Percentiles rank a stretch among this genome's conserved stretches.
phyloP scores from a whole-genome alignment of 2,113 vertebrate species.

The Xiphias gladius region DNA sequence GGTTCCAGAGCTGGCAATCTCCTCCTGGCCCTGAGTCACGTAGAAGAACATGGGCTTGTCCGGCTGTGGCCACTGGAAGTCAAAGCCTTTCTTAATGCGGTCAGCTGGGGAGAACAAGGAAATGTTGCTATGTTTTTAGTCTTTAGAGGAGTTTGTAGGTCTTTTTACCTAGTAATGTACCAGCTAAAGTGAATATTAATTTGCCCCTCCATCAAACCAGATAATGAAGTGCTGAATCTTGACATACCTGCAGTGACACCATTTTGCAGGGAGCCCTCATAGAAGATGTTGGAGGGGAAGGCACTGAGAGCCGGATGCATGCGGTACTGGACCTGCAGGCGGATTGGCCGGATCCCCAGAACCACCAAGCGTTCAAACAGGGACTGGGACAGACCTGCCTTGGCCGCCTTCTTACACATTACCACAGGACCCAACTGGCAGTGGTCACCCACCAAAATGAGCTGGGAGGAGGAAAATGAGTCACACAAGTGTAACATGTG shows the following conservation, averaged over 20 bases:
- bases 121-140: background rate
- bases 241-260: slow-evolving; percentile 94
- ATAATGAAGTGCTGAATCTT: background rate
- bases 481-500: background rate
- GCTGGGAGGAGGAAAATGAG: slow-evolving; percentile 76
- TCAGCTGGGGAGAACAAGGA: slow-evolving; percentile 84
- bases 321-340: slow-evolving; percentile 97
- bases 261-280: slow-evolving; percentile 97
- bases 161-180: background rate
- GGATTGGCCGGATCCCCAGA: slow-evolving; percentile 97
- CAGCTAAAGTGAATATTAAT: background rate
- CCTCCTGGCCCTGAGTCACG: slow-evolving; percentile 98
- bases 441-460: slow-evolving; percentile 98
- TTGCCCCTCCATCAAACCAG: background rate
- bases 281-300: slow-evolving; percentile 99
- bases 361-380: slow-evolving; percentile 96
- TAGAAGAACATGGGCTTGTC: slow-evolving; percentile 99
- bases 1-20: slow-evolving; percentile 98
- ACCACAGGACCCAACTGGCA: slow-evolving; percentile 98
- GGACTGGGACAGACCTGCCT: slow-evolving; percentile 96
- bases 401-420: slow-evolving; percentile 99
- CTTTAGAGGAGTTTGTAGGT: no score
- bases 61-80: slow-evolving; percentile 99
- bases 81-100: slow-evolving; percentile 98
- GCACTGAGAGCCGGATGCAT: slow-evolving; percentile 98